Evolutionary conservation across 2,797 vertebrate genomes (phyloP), one percentile per base, ranked within the genome.

Genomic region (Sibirionetta formosa): DNA sequence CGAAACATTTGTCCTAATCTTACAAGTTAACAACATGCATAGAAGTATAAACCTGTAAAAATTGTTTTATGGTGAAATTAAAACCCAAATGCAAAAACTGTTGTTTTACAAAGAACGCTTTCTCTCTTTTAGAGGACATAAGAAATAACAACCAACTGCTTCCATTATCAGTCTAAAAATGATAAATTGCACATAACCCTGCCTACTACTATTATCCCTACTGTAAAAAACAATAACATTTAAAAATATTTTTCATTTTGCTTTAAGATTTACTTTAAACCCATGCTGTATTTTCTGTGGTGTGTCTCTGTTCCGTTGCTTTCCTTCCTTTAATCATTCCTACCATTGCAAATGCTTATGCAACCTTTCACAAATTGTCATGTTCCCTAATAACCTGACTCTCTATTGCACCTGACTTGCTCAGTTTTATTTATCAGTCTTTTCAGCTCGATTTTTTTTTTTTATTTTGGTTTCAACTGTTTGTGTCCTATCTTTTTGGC

Each of bases 141-240:
- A 65, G 18, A 90, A 93, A 57, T 57, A 69, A 40, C 38, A 66
- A 42, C 14, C 57, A 93, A 56, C 20, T 75, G 31, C 35, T 90
- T 81, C 31, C n/a, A 57, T 9, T 2, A 65, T 61, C 17, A 78
- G 57, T 29, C 33, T 82, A 38, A 91, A 77, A 81, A 81, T 17
- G 14, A 42, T 24, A 80, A 88, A 68, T 61, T 9, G 20, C 16
- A 63, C 0, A 0, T 16, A 6, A 6, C 7, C 14, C 75, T 70
- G 88, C 44, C 27, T 86, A 7, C 36, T 65, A 76, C 33, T 53
- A n/a, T 58, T 61, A 88, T 11, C 1, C 2, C 7, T 58, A 61
- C 1, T 13, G n/a, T 33, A 66, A 76, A 78, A 63, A 17, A 9
- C 10, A 2, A 1, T 11, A 15, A 7, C 6, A 66, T 56, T 56